Percentiles rank a stretch among this genome's conserved stretches.
These are phyloP conservation scores for Mustela nigripes DNA, from an alignment of 2,113 vertebrate species.

Conservation along the genomic window DNA sequence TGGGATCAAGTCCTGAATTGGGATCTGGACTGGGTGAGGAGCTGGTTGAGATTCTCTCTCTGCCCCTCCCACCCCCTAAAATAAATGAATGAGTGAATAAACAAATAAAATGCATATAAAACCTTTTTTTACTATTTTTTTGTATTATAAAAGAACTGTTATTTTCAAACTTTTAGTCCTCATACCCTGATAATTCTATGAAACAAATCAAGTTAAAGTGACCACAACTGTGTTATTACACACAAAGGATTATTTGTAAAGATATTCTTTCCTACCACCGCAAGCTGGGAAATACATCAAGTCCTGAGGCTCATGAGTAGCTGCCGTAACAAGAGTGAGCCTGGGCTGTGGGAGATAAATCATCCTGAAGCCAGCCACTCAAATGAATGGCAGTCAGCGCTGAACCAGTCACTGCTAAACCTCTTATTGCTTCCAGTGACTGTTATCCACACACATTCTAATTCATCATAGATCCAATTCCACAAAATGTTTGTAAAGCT, in stretches of 20 bases:
- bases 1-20: not conserved
- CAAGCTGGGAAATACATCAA: not conserved
- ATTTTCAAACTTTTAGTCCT: not conserved
- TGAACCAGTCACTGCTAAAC: not conserved
- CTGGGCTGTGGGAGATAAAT: not conserved
- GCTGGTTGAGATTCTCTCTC: not conserved
- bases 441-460: conserved; percentile 60
- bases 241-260: conserved; percentile 7
- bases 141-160: not conserved
- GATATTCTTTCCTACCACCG: not conserved
- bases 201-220: conserved; percentile 33
- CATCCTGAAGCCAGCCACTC: not conserved
- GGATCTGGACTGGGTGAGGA: not conserved
- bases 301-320: not conserved
- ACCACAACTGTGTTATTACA: not conserved
- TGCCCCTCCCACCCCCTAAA: not conserved
- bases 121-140: not conserved
- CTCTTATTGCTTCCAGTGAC: conserved; percentile 42
- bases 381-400: not conserved
- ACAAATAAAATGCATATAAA: not conserved
- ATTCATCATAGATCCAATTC: conserved; percentile 55
- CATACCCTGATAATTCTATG: not conserved
- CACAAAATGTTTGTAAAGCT: not conserved
- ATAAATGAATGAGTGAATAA: not conserved
- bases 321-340: not conserved